Base-by-base conservation (phyloP, 2,797 vertebrate species). In the Todus mexicanus region DNA sequence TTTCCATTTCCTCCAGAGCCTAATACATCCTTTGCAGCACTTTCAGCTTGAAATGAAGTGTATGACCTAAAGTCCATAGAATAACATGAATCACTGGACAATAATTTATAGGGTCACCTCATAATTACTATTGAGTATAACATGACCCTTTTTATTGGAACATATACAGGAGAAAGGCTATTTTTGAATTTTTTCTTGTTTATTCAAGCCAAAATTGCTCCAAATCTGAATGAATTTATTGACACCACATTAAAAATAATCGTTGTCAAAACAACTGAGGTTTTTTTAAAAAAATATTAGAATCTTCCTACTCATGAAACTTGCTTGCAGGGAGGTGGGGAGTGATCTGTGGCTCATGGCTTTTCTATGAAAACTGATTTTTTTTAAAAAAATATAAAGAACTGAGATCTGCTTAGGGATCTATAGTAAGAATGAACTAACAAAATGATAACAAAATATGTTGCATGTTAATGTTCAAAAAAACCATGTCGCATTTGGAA, bases 41-140 rank as follows among this genome's bases (percentile, higher is more conserved):
- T 94, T 93, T 90, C 78, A 94, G 88, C 70, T 74, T 87, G 90
- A 90, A 94, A 85, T 90, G 70, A 84, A 78, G 82, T 92, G 40
- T 89, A 86, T 83, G 90, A 94, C 95, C 84, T 90, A 81, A 87
- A 94, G 72, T 90, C 90, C 87, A 87, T 69, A 94, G 84, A 87
- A 91, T 85, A 94, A 84, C 78, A 84, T 77, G 81, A 94, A 90
- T 92, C 86, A 94, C 38, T 66, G 81, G 60, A 85, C 90, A 91
- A 29, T 96, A 87, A 91, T 83, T 92, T 92, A 94, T 80, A 75
- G 23, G 69, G 81, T 80, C 65, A 75, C 51, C 61, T 89, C 68
- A 53, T 93, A 84, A 84, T 80, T 92, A 42, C 81, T 89, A 50
- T 56, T 77, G 69, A 94, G 38, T 69, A 89, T 69, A 93, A 54